Percentiles rank a stretch among this genome's conserved stretches.
phyloP scores from a whole-genome alignment of 2,888 invertebrate species.

The Aleiodes leptofemur region DNA sequence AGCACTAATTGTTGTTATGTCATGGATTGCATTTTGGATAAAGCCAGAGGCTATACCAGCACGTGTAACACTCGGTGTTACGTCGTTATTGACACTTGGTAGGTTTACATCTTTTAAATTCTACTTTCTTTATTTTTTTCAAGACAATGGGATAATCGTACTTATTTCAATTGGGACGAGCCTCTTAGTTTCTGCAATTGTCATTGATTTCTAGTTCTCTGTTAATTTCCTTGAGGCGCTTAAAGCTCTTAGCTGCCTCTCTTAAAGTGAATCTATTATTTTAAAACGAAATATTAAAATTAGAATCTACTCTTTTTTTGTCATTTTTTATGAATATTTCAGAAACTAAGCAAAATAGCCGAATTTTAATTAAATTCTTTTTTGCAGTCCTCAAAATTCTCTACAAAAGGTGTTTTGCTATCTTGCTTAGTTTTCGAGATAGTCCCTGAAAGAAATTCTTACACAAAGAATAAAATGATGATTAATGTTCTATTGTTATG shows the following conservation, averaged over 20 bases:
- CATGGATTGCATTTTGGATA: conserved; percentile 98
- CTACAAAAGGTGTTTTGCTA: no score
- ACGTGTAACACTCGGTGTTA: conserved; percentile 91
- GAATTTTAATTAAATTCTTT: no score
- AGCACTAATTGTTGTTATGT: conserved; percentile 94
- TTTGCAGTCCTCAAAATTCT: no score
- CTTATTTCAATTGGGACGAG: conserved; percentile 23
- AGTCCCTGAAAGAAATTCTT: no score
- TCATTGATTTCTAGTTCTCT: conserved; percentile 33
- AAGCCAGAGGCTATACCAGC: conserved; percentile 95
- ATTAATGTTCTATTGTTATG: not conserved
- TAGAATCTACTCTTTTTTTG: no score
- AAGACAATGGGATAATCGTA: conserved; percentile 28
- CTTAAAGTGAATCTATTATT: not conserved
- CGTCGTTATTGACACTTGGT: conserved; percentile 90
- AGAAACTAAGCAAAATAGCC: no score
- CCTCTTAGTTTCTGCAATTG: conserved; percentile 27
- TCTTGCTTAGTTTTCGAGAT: no score
- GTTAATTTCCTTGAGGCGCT: conserved; percentile 11
- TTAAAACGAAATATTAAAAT: not conserved
- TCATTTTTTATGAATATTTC: not conserved
- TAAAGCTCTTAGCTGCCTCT: not conserved
- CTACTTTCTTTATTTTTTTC: conserved; percentile 7
- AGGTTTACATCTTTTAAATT: conserved; percentile 55
- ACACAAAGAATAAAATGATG: no score